Evolutionary conservation across 2,797 vertebrate species (phyloP).

Genomic region (Sternotherus odoratus): DNA sequence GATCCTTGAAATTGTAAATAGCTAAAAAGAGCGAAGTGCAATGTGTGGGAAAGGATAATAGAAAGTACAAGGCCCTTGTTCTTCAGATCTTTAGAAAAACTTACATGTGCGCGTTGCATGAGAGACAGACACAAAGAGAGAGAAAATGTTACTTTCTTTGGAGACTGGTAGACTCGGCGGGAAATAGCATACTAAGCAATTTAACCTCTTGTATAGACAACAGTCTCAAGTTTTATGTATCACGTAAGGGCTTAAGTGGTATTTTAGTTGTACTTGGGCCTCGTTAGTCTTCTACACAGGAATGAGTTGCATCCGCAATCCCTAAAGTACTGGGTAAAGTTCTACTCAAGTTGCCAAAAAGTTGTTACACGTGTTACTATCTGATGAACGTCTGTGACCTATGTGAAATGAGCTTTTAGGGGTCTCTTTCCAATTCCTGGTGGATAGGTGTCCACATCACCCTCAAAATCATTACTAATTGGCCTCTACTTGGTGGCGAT

Average conservation of each 20-base stretch:
- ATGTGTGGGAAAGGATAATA: not conserved
- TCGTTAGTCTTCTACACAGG: not conserved
- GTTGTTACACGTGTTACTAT: not conserved
- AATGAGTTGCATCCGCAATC: not conserved
- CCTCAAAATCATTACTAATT: not conserved
- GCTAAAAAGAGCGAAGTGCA: not conserved
- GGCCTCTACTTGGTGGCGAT: not conserved
- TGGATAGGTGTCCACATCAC: not conserved
- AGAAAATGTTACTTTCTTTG: not conserved
- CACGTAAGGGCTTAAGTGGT: not conserved
- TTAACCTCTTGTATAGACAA: not conserved
- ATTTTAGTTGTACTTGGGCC: not conserved
- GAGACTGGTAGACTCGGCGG: not conserved
- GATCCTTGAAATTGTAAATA: not conserved
- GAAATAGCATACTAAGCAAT: not conserved
- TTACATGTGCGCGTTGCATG: rapidly evolving
- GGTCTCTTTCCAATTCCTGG: not conserved
- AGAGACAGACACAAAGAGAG: not conserved
- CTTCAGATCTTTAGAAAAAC: not conserved
- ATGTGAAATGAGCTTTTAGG: not conserved
- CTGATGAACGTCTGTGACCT: not conserved
- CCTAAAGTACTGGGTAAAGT: not conserved
- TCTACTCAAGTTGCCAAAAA: not conserved
- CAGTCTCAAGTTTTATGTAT: not conserved
- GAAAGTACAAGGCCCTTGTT: not conserved